Base-by-base conservation (phyloP, 2,797 vertebrate species). In the Leuciscus waleckii region DNA sequence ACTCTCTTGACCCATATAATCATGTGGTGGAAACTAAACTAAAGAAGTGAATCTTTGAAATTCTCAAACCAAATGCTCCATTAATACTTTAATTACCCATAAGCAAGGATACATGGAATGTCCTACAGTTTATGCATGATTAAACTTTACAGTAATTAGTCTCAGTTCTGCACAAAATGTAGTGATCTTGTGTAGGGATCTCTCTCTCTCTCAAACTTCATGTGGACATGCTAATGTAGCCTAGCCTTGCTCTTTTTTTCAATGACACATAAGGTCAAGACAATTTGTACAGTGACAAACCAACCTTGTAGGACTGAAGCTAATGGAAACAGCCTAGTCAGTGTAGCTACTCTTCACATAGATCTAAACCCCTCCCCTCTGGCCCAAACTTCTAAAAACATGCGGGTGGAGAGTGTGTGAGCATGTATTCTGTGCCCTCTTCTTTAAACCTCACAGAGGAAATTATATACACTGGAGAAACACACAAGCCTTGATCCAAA, bases 251-350 rank as follows among this genome's bases (percentile, higher is more conserved):
- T 70, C 63, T 85, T 83, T 87, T 86, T 91, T 83, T 91, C 94
- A 95, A 93, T 93, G 81, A 89, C 76, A 70, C 88, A 91, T 92
- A 95, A 95, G 93, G 94, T 94, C 93, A 94, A 69, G 26, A 76
- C 46, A 85, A 86, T 84, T 91, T 89, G 90, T 88, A 83, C 83
- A 79, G 83, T n/a, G 56, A 82, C 87, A 81, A 73, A 88, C 83
- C 87, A 73, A 85, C 79, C 91, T 93, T 91, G 92, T 93, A 91
- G 76, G 13, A 85, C 82, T 68, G 87, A 81, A 90, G 87, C 86
- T 91, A 89, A 90, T 91, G 89, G 88, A 90, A 91, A 75, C n/a
- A 83, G 82, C 85, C 58, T 83, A 35, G 39, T 75, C 70, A 78
- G 23, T 63, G 23, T 65, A 13, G 26, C 35, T 70, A 82, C 39